Base-by-base conservation (phyloP, 2,888 invertebrate species). In the Calameuta pallipes region DNA sequence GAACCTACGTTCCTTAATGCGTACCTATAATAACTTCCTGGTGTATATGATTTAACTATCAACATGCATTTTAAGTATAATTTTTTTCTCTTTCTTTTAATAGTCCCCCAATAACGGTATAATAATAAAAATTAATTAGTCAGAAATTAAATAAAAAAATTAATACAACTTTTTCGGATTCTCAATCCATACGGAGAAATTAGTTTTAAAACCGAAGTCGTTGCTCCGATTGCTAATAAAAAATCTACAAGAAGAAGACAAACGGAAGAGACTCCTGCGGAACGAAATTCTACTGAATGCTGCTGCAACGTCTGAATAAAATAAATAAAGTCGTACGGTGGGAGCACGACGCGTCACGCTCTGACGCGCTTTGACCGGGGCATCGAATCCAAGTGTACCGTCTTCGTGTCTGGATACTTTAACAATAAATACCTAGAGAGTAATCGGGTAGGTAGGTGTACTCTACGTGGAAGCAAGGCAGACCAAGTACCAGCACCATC, bases 291-390 rank as follows among this genome's bases (percentile, higher is more conserved):
- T 31, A 70, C 74, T 56, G 74, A 78, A 78, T 78, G 75, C 69
- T 37, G 71, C 23, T 69, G 71, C 31, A 69, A 75, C n/a, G 74
- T 78, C 75, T 2, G 75, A 75, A 78, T 78, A 78, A 75, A 78
- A 69, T 78, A 78, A 78, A 78, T 78, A 75, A 78, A 78, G 78
- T 37, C 70, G 78, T 78, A 78, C 37, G 70, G 69, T 73, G 77
- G 77, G 73, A 74, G 77, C 71, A 71, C 71, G 71, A 30, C 71
- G 71, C 71, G 71, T 71, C 71, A 71, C 71, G 71, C 31, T 71
- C 71, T 33, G 71, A 71, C 71, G 31, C 71, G 71, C 31, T 71
- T 71, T 4, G 30, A 31, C 33, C 71, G 71, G 33, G 31, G 71
- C 23, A 34, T 71, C 71, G 71, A 71, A 71, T 71, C 71, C 31